Evolutionary conservation across 1,140 invertebrate species (phyloP).

Genomic region (Phymastichus coffea): DNA sequence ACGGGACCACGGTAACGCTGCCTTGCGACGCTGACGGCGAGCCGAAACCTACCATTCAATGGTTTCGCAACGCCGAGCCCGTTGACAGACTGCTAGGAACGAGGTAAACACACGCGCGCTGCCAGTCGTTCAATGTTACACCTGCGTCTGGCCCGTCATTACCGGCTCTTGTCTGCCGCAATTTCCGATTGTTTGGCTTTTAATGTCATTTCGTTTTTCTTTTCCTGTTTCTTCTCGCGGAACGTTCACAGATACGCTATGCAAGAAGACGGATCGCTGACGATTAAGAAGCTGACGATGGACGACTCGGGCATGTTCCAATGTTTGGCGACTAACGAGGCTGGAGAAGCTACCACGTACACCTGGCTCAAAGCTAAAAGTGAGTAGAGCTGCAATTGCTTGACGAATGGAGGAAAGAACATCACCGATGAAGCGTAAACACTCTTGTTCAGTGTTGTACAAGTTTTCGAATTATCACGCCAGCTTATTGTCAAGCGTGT

Average conservation of each 20-base stretch:
- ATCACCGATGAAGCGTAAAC: neutral
- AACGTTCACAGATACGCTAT: conserved; percentile 68
- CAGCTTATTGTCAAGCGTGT: no score
- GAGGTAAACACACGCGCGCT: conserved; percentile 37
- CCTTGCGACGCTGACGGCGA: conserved; percentile 77
- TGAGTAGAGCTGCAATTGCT: conserved; percentile 65
- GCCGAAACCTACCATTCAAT: conserved; percentile 75
- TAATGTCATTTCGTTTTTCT: no score
- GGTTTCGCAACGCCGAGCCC: conserved; percentile 71
- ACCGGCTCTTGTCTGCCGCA: no score
- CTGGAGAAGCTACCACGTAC: conserved; percentile 83
- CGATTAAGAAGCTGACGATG: conserved; percentile 79
- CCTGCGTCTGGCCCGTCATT: no score
- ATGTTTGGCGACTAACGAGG: conserved; percentile 86
- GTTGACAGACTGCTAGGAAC: conserved; percentile 53
- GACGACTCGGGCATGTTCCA: conserved; percentile 94
- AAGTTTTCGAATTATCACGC: no score
- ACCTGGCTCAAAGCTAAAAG: conserved; percentile 96
- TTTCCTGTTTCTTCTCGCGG: neutral
- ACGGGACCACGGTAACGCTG: conserved; percentile 70
- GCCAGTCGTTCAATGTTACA: no score
- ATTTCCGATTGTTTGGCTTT: no score
- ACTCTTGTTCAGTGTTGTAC: no score
- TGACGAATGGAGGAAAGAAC: neutral
- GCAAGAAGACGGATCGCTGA: conserved; percentile 77